These are phyloP conservation scores for Cyprinodon variegatus DNA, from an alignment of 2,113 vertebrate species.

Conservation along the genomic window DNA sequence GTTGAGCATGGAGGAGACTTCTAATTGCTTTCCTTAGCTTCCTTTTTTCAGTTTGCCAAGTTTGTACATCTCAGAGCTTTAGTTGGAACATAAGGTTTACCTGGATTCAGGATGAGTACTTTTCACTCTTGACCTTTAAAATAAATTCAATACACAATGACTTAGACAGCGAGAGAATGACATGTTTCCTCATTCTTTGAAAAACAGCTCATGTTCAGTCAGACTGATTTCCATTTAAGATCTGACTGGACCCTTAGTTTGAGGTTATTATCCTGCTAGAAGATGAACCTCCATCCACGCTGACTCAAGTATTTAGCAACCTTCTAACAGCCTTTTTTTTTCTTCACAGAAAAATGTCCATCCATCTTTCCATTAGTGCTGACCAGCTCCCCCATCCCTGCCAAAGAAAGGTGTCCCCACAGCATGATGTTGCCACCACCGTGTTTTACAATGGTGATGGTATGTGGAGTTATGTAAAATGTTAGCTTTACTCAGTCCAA, in stretches of 20 bases:
- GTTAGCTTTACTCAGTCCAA: not conserved
- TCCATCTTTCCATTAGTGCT: not conserved
- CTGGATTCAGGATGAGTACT: not conserved
- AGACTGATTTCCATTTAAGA: not conserved
- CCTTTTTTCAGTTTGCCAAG: conserved; percentile 7
- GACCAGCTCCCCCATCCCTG: not conserved
- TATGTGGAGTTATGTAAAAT: not conserved
- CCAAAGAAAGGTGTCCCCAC: not conserved
- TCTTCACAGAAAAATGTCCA: not conserved
- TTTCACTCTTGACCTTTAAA: not conserved
- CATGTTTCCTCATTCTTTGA: not conserved
- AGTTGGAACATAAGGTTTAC: not conserved
- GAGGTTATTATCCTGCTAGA: not conserved
- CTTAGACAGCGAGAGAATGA: not conserved
- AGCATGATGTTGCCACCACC: not conserved
- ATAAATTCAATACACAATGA: not conserved
- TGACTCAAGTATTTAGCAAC: not conserved
- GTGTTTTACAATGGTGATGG: not conserved
- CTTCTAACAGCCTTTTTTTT: not conserved
- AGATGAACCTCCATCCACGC: not conserved
- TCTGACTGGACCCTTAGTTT: not conserved
- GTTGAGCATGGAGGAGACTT: not conserved
- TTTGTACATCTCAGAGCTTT: conserved; percentile 26
- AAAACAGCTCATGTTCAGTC: not conserved
- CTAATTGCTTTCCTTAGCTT: conserved; percentile 5